Conservation (phyloP, 2,797 vertebrate genomes). For the Arnoldichthys spilopterus region DNA sequence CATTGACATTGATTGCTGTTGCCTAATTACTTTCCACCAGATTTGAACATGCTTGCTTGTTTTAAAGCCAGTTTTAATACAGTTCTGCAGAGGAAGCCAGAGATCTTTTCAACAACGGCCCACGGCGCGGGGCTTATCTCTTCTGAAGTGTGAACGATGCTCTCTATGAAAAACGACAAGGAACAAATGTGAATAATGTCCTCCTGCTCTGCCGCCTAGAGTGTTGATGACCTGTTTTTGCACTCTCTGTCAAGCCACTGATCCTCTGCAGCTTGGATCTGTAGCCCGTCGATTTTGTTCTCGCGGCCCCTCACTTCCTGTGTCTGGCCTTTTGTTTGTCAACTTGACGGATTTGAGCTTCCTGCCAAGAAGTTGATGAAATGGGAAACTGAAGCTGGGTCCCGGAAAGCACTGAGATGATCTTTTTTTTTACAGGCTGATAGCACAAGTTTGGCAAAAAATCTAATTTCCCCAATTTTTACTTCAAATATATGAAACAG, state of each 20-base stretch:
- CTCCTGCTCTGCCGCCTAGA: conserved; percentile 26
- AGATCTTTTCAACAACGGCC: background rate
- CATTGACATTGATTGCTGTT: conserved; percentile 14
- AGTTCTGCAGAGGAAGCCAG: background rate
- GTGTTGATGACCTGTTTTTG: conserved; percentile 45
- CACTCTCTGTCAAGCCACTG: conserved; percentile 7
- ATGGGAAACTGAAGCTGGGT: background rate
- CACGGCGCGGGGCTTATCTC: background rate
- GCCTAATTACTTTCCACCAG: background rate
- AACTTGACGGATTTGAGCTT: background rate
- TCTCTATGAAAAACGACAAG: conserved; percentile 3
- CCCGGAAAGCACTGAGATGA: background rate
- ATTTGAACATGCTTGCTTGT: background rate
- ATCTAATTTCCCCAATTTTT: background rate
- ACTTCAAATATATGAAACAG: background rate
- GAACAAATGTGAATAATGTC: conserved; percentile 1
- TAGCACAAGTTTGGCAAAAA: background rate
- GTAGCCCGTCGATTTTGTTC: background rate
- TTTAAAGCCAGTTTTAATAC: background rate
- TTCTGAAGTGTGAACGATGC: conserved; percentile 6
- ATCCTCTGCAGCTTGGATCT: background rate
- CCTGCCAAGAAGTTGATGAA: background rate
- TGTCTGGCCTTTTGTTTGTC: conserved; percentile 5
- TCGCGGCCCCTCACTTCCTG: conserved; percentile 4
- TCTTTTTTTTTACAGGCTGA: background rate